Conservation (phyloP, 37 sponge, comb jelly and placozoan genomes). For the Aplysina aerophoba region DNA sequence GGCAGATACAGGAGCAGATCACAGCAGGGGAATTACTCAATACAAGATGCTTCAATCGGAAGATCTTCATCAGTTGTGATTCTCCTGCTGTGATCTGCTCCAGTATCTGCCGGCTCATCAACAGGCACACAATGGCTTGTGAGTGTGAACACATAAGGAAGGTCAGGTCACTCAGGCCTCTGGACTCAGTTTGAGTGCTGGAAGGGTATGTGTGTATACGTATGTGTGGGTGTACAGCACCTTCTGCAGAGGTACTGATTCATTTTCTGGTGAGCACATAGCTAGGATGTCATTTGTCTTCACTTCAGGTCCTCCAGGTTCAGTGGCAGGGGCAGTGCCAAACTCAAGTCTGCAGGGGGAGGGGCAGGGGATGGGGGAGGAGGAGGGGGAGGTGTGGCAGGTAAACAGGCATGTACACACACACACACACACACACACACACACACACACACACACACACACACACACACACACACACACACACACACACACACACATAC, state of each 20-base stretch:
- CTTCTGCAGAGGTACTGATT: conserved; percentile 80
- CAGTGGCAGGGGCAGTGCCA: conserved; percentile 71
- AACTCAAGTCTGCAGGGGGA: conserved; percentile 73
- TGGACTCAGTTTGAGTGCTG: no score
- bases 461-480: conserved; percentile 15
- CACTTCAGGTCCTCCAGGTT: conserved; percentile 66
- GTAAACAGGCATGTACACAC: background rate
- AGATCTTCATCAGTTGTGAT: no score
- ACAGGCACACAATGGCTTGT: no score
- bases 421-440: conserved; percentile 5
- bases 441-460: conserved; percentile 24
- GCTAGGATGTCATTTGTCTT: conserved; percentile 95
- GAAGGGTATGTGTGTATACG: background rate
- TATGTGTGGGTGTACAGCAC: conserved; percentile 41
- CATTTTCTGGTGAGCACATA: conserved; percentile 95
- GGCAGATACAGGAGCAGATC: no score
- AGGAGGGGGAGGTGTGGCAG: background rate
- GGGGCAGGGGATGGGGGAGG: no score
- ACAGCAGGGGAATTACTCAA: no score
- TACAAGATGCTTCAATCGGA: no score
- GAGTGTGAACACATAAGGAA: no score
- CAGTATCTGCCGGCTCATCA: no score
- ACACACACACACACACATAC: conserved; percentile 25
- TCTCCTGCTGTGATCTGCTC: no score
- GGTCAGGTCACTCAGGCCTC: no score